phyloP scores from a whole-genome alignment of 2,113 vertebrate genomes.

The Eulemur macaco region DNA sequence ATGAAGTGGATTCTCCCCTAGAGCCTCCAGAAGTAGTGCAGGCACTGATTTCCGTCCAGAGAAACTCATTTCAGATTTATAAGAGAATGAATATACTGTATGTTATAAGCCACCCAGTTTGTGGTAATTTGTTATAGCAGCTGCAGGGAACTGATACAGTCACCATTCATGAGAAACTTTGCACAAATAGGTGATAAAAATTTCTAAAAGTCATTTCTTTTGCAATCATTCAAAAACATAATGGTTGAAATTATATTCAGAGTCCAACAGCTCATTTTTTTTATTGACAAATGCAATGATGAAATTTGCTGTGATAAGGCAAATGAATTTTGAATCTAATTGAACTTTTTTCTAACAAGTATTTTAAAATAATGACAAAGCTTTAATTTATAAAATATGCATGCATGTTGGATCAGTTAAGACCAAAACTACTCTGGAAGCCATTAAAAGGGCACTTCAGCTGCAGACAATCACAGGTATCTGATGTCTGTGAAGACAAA shows the following conservation, averaged over 20 bases:
- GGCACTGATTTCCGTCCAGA: not conserved
- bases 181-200: not conserved
- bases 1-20: not conserved
- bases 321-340: slow-evolving; percentile 27
- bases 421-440: not conserved
- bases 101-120: not conserved
- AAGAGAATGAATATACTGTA: not conserved
- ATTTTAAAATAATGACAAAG: slow-evolving; percentile 7
- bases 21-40: not conserved
- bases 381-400: slow-evolving; percentile 20
- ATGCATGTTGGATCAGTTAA: not conserved
- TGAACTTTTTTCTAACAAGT: slow-evolving; percentile 1
- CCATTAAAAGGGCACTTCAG: not conserved
- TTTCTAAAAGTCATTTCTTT: not conserved
- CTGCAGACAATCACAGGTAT: not conserved
- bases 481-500: slow-evolving; percentile 5
- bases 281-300: not conserved
- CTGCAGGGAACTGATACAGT: not conserved
- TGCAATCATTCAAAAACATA: slow-evolving; percentile 38
- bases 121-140: not conserved
- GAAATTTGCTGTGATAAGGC: slow-evolving; percentile 6
- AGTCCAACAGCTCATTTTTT: not conserved
- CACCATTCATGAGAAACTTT: not conserved
- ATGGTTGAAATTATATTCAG: slow-evolving; percentile 1
- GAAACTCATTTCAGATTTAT: not conserved